Evolutionary conservation across 1,140 invertebrate species (phyloP), one percentile per base, ranked within the genome.

Genomic region (Conus betulinus): DNA sequence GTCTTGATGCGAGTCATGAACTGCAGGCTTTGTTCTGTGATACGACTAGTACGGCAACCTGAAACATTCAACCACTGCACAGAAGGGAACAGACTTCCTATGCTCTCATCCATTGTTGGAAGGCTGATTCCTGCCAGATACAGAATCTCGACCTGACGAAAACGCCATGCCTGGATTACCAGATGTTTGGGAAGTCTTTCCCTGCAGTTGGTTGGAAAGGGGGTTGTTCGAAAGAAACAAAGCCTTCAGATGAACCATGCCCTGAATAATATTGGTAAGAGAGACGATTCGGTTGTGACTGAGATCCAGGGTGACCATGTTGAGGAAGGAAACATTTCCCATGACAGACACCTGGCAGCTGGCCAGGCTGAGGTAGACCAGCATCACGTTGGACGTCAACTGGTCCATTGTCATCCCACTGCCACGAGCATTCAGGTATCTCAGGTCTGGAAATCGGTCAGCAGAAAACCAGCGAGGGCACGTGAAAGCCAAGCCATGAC

Each of bases 141-240:
- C 13, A 84, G 10, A 7, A 20, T 11, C 10, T 84, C 20, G 5
- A 84, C 39, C 53, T 57, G 3, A 13, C 25, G 17, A 7, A 60
- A 60, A 52, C 0, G 60, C 17, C 13, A 89, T 15, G 20, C 23
- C 27, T 17, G 83, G 67, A 25, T 55, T 13, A 63, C 13, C n/a
- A 17, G 79, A 55, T 23, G 60, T 1, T 78, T 25, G 23, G 63
- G 51, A 76, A n/a, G 60, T 39, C 57, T 85, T 53, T 7, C 27
- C 39, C 23, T 87, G 60, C 39, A 89, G 55, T 13, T 20, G 71
- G 17, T n/a, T 20, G 11, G 84, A 11, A 3, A 79, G 15, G 23
- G 57, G 71, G 71, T 90, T 90, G 10, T 71, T 55, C 0, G 81
- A 53, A n/a, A 90, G 78, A 39, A 84, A 74, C 60, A 90, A 57